Evolutionary conservation across 1,140 invertebrate species (phyloP), one percentile per base, ranked within the genome.

Genomic region (Nylanderia fulva): DNA sequence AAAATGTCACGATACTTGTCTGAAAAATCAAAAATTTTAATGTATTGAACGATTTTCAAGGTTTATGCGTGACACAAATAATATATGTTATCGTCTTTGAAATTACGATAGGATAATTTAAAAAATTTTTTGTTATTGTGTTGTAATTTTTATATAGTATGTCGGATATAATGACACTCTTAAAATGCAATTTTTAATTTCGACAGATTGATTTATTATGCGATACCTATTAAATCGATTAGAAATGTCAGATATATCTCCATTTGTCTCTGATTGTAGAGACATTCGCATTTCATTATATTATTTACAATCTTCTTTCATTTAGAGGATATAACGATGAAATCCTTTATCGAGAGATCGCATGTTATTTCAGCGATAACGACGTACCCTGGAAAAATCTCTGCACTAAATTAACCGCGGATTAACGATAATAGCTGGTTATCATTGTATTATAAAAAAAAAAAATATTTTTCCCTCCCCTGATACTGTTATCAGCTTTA

Each of bases 401-500:
- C 1, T 56, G 77, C n/a, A 13, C 13, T 82, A 82, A 82, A 82
- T 71, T 82, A 58, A 71, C 24, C 18, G 15, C 36, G n/a, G 52
- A 71, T 80, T 71, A 80, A 52, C 48, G 18, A 21, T 9, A 33
- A 21, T 9, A 33, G 39, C 18, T 29, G 74, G 74, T 18, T 82
- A 82, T 71, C 66, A 18, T 11, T 24, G 6, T 33, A 36, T 8
- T 54, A 5, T 48, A 48, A 45, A 71, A 77, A 71, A 63, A 77
- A 33, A 33, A 63, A 18, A n/a, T n/a, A n/a, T n/a, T 11, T 15
- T 52, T 0, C 64, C 52, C 36, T 7, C 48, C 7, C 15, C 15
- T 56, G 63, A 68, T 71, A 42, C 24, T 82, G 63, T 58, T 82
- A 82, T 82, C 66, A 56, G n/a, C 21, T 13, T 39, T 56, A 42